Conservation (phyloP, 2,113 vertebrate genomes). For the Oncorhynchus gorbuscha region DNA sequence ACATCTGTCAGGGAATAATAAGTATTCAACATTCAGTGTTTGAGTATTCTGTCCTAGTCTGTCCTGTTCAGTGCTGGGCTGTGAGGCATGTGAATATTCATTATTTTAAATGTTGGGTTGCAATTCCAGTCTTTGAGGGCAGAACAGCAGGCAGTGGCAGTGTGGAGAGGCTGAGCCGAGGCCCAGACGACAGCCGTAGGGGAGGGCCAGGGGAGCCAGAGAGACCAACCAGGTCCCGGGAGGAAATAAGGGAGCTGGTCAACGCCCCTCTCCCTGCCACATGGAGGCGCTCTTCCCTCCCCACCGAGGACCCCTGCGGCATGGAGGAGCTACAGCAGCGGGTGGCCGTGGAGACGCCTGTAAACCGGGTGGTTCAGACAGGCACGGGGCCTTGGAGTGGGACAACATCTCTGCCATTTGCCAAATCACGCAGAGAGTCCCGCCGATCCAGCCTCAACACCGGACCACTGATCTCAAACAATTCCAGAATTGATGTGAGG, state of each 20-base stretch:
- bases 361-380: slow-evolving; percentile 61
- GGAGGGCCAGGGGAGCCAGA: slow-evolving; percentile 51
- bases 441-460: slow-evolving; percentile 77
- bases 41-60: background rate
- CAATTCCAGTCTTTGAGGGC: slow-evolving; percentile 37
- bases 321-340: slow-evolving; percentile 74
- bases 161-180: slow-evolving; percentile 44
- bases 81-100: background rate
- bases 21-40: no score
- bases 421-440: slow-evolving; percentile 78
- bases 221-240: slow-evolving; percentile 64
- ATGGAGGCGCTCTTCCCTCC: slow-evolving; percentile 88
- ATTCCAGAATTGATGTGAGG: slow-evolving; percentile 86
- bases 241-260: slow-evolving; percentile 84
- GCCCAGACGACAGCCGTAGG: slow-evolving; percentile 34
- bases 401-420: slow-evolving; percentile 40
- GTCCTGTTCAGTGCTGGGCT: slow-evolving; percentile 1
- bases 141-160: slow-evolving; percentile 34
- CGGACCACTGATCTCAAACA: slow-evolving; percentile 65
- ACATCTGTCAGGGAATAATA: no score
- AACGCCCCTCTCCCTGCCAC: slow-evolving; percentile 83
- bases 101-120: background rate
- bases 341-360: slow-evolving; percentile 52
- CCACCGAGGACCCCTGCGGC: slow-evolving; percentile 77
- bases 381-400: slow-evolving; percentile 59